These are phyloP conservation scores for Trochalopteron elliotii DNA, from an alignment of 2,113 vertebrate species.

Conservation along the genomic window DNA sequence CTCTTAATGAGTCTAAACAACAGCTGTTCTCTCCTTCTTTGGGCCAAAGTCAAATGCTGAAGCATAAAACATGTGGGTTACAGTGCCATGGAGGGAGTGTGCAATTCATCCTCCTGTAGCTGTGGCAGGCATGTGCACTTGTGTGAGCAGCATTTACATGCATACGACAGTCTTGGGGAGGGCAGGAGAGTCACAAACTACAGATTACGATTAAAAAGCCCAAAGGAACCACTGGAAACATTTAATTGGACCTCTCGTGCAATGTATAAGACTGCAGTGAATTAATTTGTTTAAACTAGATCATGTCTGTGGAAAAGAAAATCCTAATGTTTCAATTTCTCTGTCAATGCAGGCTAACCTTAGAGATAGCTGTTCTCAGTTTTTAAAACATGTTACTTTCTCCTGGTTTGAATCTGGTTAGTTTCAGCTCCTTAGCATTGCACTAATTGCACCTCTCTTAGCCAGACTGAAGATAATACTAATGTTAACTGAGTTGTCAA, in stretches of 20 bases:
- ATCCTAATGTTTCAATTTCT: background rate
- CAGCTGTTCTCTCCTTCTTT: constrained; percentile 45
- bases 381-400: background rate
- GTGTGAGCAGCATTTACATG: background rate
- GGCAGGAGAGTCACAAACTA: background rate
- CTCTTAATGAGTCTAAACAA: constrained; percentile 49
- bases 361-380: background rate
- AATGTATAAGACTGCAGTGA: background rate
- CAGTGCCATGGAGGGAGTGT: background rate
- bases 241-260: background rate
- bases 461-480: background rate
- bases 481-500: background rate
- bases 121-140: background rate
- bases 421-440: background rate
- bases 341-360: background rate
- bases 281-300: background rate
- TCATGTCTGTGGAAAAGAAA: background rate
- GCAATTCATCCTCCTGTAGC: background rate
- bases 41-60: constrained; percentile 39
- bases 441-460: background rate
- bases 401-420: background rate
- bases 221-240: background rate
- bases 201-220: background rate
- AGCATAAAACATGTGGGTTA: constrained; percentile 44
- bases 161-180: background rate